Base-by-base conservation (phyloP, 2,797 vertebrate genomes). In the Semotilus atromaculatus region DNA sequence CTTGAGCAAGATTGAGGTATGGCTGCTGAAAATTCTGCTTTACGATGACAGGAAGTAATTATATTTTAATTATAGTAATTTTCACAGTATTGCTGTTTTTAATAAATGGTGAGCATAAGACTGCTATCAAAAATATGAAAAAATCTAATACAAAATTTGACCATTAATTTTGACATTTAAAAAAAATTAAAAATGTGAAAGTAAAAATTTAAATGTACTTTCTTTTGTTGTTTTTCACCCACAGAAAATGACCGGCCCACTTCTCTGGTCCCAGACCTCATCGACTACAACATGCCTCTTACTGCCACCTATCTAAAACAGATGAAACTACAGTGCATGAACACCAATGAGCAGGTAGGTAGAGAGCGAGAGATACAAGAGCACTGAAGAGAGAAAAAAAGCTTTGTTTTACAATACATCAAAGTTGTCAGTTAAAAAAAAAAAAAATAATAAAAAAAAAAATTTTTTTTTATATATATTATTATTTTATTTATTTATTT, bases 201-300 rank as follows among this genome's bases (percentile, higher is more conserved):
- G 26, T 31, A 45, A 45, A 45, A 45, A 45, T 16, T 14, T 0
- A 45, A 48, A 48, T 48, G 45, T 5, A 1, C 5, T 5, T 48
- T 66, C 16, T 38, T 29, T 66, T 64, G 66, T 11, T 68, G 34
- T 81, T 80, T 87, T 21, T 53, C 75, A 26, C 87, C 88, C 77
- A 60, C 94, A 99, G 98, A 99, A 93, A 99, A 97, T 0, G 98
- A 99, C 88, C 94, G 97, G n/a, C 97, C 97, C 5, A 97, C 97
- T 83, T 97, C 98, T 1, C 92, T 99, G 95, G 97, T 98, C 86
- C 97, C 98, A 43, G 97, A 98, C 92, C 96, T 98, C 87, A 99
- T 99, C 34, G 98, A 99, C 83, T 99, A 99, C 96, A 99, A 99
- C 96, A 99, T 99, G 98, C 98, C 98, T 45, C 97, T 99, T 51